Percentiles rank a stretch among this genome's conserved stretches.
phyloP scores from a whole-genome alignment of 2,888 invertebrate genomes.

The Polydrusus cervinus region DNA sequence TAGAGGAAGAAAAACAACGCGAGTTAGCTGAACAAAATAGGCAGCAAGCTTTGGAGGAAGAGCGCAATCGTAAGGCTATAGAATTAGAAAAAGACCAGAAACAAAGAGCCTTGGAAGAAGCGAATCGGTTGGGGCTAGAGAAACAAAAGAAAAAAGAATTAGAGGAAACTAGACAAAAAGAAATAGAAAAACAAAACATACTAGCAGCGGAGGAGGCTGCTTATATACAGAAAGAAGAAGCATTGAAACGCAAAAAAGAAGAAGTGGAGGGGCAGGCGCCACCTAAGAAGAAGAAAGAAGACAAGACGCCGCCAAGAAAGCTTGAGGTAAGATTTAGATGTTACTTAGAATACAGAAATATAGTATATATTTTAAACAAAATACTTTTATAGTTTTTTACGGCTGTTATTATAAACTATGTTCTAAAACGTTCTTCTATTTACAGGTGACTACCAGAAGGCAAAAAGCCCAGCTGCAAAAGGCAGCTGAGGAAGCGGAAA shows the following conservation, averaged over 20 bases:
- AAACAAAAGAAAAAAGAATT: background rate
- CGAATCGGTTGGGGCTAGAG: background rate
- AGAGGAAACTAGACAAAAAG: background rate
- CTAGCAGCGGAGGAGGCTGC: constrained; percentile 53
- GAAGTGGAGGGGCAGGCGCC: constrained; percentile 19
- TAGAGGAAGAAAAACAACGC: constrained; percentile 9
- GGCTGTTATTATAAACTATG: no score
- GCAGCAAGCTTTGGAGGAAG: background rate
- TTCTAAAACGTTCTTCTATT: background rate
- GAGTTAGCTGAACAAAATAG: background rate
- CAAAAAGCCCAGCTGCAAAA: constrained; percentile 42
- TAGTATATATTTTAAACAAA: no score
- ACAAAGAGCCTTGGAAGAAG: background rate
- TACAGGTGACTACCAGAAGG: constrained; percentile 38
- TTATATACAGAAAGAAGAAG: constrained; percentile 9
- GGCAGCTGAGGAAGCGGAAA: constrained; percentile 19
- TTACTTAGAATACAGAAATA: no score
- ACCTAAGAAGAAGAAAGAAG: constrained; percentile 41
- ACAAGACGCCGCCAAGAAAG: constrained; percentile 45
- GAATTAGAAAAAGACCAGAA: background rate
- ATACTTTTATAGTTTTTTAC: no score
- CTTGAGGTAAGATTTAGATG: constrained; percentile 31
- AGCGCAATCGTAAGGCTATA: background rate
- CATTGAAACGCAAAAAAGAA: constrained; percentile 17
- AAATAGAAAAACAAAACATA: background rate